phyloP scores from a whole-genome alignment of 1,140 invertebrate species.

The Lerema accius region DNA sequence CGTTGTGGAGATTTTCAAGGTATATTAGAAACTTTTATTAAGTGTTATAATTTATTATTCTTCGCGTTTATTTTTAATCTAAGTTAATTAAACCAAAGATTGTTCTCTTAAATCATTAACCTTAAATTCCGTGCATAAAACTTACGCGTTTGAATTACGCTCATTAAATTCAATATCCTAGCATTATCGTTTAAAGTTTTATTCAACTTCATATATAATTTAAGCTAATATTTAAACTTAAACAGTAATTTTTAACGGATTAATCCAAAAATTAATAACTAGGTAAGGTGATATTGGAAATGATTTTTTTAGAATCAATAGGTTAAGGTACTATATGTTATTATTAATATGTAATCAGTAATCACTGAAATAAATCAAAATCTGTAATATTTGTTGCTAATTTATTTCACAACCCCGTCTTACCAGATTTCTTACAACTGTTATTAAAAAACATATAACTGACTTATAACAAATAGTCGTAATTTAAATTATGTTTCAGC shows the following conservation, averaged over 20 bases:
- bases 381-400: slow-evolving; percentile 46
- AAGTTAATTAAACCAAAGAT: slow-evolving; percentile 62
- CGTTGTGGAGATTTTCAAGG: slow-evolving; percentile 44
- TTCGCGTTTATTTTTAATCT: slow-evolving; percentile 46
- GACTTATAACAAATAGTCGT: too few relatives aligned
- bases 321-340: slow-evolving; percentile 79
- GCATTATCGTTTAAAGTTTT: slow-evolving; percentile 36
- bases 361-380: slow-evolving; percentile 80
- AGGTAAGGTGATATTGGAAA: slow-evolving; percentile 81
- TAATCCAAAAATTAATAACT: slow-evolving; percentile 76
- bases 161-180: slow-evolving; percentile 21
- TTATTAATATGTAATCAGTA: slow-evolving; percentile 81
- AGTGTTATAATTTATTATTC: slow-evolving; percentile 38
- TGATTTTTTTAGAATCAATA: slow-evolving; percentile 82
- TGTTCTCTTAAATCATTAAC: slow-evolving; percentile 17
- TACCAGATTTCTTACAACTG: too few relatives aligned
- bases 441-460: too few relatives aligned
- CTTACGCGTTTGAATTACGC: slow-evolving; percentile 4
- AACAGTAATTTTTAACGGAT: slow-evolving; percentile 75
- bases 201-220: slow-evolving; percentile 40
- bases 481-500: too few relatives aligned
- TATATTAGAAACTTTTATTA: slow-evolving; percentile 43
- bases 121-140: slow-evolving; percentile 6
- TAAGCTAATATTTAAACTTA: slow-evolving; percentile 61
- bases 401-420: slow-evolving; percentile 4